Evolutionary conservation across 2,888 invertebrate genomes (phyloP).

Genomic region (Gnatocerus cornutus): DNA sequence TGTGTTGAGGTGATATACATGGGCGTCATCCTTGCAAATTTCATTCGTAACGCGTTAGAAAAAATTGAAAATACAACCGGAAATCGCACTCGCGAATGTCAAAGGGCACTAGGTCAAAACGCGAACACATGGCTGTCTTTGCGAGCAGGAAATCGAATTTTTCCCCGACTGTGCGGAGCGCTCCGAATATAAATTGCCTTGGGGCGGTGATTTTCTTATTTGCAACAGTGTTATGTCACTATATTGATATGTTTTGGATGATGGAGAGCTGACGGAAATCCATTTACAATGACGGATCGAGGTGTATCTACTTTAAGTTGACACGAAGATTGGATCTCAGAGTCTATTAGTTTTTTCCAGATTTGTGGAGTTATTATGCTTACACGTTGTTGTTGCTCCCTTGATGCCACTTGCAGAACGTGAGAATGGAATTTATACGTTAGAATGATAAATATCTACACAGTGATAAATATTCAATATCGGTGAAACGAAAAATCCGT

Average conservation of each 20-base stretch:
- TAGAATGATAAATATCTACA: constrained; percentile 15
- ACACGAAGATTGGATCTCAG: not conserved
- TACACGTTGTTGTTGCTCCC: constrained; percentile 9
- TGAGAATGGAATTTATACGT: constrained; percentile 17
- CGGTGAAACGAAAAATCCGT: not conserved
- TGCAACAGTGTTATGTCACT: constrained; percentile 20
- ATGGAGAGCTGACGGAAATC: constrained; percentile 13
- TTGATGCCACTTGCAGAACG: not conserved
- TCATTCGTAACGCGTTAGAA: not conserved
- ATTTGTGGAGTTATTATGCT: constrained; percentile 10
- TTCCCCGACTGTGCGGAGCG: not conserved
- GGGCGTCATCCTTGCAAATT: constrained; percentile 6
- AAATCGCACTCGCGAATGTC: constrained; percentile 41
- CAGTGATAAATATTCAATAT: constrained; percentile 17
- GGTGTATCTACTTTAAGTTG: constrained; percentile 2
- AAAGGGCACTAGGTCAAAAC: constrained; percentile 47
- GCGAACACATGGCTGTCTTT: constrained; percentile 9
- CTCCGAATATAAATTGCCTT: constrained; percentile 14
- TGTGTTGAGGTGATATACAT: constrained; percentile 8
- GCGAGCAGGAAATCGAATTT: constrained; percentile 24
- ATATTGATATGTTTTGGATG: constrained; percentile 29
- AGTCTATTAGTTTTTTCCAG: constrained; percentile 2
- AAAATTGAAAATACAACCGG: not conserved
- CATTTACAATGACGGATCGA: constrained; percentile 17
- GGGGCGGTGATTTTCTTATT: constrained; percentile 19